Percentiles rank a stretch among this genome's conserved stretches.
Conservation (phyloP, 2,113 vertebrate species). For the Talpa occidentalis region DNA sequence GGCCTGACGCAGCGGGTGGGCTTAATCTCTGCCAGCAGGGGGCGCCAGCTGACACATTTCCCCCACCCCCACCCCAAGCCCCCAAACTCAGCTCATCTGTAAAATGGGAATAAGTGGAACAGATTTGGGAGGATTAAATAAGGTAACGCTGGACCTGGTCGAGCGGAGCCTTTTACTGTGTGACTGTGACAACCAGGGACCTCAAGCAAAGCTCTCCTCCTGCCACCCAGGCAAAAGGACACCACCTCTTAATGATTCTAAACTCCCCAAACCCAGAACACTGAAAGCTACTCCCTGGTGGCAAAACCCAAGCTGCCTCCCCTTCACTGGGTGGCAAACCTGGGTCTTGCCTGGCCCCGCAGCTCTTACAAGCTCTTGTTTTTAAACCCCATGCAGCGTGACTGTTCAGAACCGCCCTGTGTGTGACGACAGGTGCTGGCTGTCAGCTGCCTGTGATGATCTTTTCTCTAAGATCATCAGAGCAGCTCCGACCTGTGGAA, state of each 20-base stretch:
- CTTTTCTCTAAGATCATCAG: neutral
- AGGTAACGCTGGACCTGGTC: neutral
- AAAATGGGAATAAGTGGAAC: neutral
- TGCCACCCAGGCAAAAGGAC: neutral
- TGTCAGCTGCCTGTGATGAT: neutral
- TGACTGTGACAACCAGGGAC: neutral
- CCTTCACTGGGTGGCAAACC: neutral
- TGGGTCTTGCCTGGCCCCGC: neutral
- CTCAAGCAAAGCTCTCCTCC: neutral
- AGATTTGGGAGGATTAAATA: neutral
- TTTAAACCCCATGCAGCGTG: neutral
- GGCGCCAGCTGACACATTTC: neutral
- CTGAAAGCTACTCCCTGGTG: neutral
- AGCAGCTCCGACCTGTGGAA: neutral
- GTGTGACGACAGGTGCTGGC: neutral
- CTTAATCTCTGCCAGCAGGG: neutral
- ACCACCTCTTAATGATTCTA: neutral
- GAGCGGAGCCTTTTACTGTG: neutral
- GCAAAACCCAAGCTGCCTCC: neutral
- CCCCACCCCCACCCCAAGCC: no score
- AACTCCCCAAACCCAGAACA: neutral
- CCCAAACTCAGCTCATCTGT: neutral
- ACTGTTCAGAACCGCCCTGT: neutral
- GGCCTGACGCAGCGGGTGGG: neutral
- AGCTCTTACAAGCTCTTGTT: neutral